These are phyloP conservation scores for Cacatua alba DNA, from an alignment of 2,113 vertebrate genomes.

Conservation along the genomic window DNA sequence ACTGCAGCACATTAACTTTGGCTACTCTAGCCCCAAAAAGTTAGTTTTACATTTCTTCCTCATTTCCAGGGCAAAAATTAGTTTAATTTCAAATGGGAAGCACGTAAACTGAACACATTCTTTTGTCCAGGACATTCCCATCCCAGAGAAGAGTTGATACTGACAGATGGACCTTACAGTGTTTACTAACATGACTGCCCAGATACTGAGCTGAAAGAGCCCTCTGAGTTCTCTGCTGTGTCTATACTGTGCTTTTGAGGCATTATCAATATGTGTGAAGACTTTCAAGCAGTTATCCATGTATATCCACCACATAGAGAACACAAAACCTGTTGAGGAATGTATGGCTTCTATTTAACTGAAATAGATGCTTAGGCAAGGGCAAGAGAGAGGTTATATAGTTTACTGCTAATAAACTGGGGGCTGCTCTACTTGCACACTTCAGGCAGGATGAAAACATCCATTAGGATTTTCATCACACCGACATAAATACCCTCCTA, in stretches of 20 bases:
- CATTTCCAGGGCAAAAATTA: slow-evolving; percentile 39
- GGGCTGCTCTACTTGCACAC: slow-evolving; percentile 49
- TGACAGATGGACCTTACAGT: background rate
- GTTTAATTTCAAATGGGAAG: slow-evolving; percentile 21
- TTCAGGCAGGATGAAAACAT: slow-evolving; percentile 68
- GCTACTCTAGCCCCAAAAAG: slow-evolving; percentile 60
- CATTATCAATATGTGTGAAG: background rate
- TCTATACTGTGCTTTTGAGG: background rate
- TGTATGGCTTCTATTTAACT: slow-evolving; percentile 39
- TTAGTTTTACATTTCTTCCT: background rate
- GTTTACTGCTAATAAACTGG: slow-evolving; percentile 67
- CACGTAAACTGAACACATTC: background rate
- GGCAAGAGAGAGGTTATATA: slow-evolving; percentile 48
- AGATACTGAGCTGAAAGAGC: slow-evolving; percentile 18
- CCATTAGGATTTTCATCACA: slow-evolving; percentile 75
- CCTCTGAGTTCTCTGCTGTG: background rate
- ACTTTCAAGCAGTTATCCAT: slow-evolving; percentile 11
- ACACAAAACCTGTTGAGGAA: slow-evolving; percentile 17
- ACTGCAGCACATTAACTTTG: slow-evolving; percentile 79
- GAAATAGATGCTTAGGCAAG: slow-evolving; percentile 40
- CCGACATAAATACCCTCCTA: slow-evolving; percentile 72
- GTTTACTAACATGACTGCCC: background rate
- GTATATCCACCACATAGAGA: background rate
- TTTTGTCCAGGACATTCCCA: background rate
- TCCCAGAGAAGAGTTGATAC: background rate